Conservation (phyloP, 2,888 invertebrate genomes). For the Steromphala cineraria region DNA sequence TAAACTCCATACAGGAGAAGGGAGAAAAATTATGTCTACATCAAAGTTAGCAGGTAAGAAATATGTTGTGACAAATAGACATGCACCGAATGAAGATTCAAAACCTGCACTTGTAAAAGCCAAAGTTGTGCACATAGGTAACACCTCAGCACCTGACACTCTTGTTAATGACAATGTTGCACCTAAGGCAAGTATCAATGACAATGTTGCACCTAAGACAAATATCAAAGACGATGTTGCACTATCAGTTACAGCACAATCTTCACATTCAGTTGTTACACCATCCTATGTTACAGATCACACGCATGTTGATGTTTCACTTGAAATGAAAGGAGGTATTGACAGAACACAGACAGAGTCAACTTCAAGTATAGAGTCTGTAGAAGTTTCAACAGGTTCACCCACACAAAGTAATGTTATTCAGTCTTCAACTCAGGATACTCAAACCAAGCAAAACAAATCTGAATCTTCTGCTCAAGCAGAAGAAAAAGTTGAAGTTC, state of each 20-base stretch:
- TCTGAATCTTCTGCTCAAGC: too few species aligned
- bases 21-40: constrained; percentile 1
- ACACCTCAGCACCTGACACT: not conserved
- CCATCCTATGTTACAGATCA: constrained; percentile 18
- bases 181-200: not conserved
- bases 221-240: not conserved
- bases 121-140: constrained; percentile 6
- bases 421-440: too few species aligned
- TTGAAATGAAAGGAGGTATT: not conserved
- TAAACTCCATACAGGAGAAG: constrained; percentile 9
- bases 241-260: not conserved
- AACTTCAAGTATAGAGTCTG: too few species aligned
- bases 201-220: not conserved
- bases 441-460: too few species aligned
- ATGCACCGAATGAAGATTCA: not conserved
- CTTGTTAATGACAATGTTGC: not conserved
- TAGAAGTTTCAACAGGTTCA: too few species aligned
- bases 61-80: not conserved
- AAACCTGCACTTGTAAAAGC: constrained; percentile 9
- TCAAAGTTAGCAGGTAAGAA: constrained; percentile 10
- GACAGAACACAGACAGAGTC: not conserved
- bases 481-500: too few species aligned
- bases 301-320: constrained; percentile 7
- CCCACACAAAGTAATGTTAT: too few species aligned
- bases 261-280: not conserved